Evolutionary conservation across 2,888 invertebrate species (phyloP), one percentile per base, ranked within the genome.

Genomic region (Macaria liturata): DNA sequence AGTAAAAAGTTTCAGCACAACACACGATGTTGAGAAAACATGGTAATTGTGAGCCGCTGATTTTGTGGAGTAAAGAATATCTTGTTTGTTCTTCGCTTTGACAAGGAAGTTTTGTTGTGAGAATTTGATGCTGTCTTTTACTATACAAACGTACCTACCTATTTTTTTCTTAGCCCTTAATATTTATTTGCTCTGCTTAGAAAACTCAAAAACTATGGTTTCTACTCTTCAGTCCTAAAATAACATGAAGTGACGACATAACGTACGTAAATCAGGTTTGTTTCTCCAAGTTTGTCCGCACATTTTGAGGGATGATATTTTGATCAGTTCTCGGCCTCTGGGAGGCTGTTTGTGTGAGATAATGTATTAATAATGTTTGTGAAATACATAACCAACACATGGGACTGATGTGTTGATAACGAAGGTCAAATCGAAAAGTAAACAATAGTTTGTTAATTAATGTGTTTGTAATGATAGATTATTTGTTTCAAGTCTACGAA

Each of bases 201-300:
- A 20, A n/a, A 48, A 54, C n/a, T 49, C 48, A 30, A 71, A 82
- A 78, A 73, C 78, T 76, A 75, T 72, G 70, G 57, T 76, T 83
- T 77, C 7, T 32, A 47, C 44, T 88, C 84, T 76, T 8, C 46
- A 32, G 50, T 89, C 86, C 85, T 86, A 86, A 87, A 84, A 83
- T 79, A 88, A 88, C 81, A 83, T 74, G 70, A 81, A 81, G 80
- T 20, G 20, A 20, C 2, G 20, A 20, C 20, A 20, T 82, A 77
- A 77, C 55, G 39, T 20, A 52, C 48, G 59, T 49, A 55, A 59
- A 55, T 59, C 51, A 59, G 51, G 47, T 71, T 66, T 66, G 64
- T 65, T 65, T 69, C n/a, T 65, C 54, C 31, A 62, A 65, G 57
- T 70, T 66, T 50, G 53, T 58, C 46, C 64, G 64, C 66, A 68